phyloP scores from a whole-genome alignment of 1,140 invertebrate species.

The Bombus confusus region DNA sequence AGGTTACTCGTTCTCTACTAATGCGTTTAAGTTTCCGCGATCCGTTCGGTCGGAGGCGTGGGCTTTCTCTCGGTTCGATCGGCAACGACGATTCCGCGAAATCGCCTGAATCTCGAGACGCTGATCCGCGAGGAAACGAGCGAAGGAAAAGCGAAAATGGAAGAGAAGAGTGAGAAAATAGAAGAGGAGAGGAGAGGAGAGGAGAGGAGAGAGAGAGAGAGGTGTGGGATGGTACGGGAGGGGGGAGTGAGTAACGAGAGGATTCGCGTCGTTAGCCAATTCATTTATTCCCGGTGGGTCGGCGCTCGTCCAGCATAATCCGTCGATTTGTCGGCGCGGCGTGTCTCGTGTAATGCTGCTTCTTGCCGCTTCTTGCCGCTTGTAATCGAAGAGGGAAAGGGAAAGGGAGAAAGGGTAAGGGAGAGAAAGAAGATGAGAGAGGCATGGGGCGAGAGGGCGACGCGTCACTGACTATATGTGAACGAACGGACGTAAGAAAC shows the following conservation, averaged over 20 bases:
- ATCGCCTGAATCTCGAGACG: too few species aligned
- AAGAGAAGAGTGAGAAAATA: neutral
- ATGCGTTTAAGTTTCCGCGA: neutral
- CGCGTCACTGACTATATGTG: conserved; percentile 76
- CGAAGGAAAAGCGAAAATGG: neutral
- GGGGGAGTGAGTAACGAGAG: conserved; percentile 60
- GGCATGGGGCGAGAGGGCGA: conserved; percentile 61
- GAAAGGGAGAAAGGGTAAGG: conserved; percentile 50
- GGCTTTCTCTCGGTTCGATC: neutral
- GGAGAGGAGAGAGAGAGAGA: neutral
- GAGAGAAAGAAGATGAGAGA: conserved; percentile 59
- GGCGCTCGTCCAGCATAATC: conserved; percentile 76
- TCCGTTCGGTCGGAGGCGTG: neutral
- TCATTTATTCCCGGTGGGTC: conserved; percentile 78
- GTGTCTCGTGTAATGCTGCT: conserved; percentile 78
- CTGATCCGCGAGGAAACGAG: neutral
- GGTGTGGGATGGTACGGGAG: neutral
- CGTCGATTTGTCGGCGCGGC: conserved; percentile 80
- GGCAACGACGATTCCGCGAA: neutral
- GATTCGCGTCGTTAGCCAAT: conserved; percentile 73
- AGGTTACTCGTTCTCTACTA: neutral
- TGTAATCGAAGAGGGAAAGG: conserved; percentile 76
- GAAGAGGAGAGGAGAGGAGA: neutral
- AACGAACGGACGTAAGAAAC: conserved; percentile 71
- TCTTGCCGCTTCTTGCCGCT: conserved; percentile 78